Evolutionary conservation across 2,888 invertebrate genomes (phyloP), one percentile per base, ranked within the genome.

Genomic region (Mesorhabditis belari): DNA sequence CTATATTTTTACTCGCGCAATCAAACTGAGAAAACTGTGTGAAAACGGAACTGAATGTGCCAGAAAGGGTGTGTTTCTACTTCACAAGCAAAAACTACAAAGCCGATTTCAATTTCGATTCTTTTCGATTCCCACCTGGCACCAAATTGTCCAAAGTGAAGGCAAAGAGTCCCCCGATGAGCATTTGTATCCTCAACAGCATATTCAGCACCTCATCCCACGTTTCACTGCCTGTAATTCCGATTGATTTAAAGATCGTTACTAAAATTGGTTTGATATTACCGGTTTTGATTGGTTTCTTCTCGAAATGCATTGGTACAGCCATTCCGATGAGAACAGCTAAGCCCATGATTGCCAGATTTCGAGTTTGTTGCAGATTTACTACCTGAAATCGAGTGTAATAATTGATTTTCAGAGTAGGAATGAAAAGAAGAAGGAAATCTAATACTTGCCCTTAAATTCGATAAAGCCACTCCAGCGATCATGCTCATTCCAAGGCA

Each of bases 141-240:
- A 61, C 57, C n/a, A 50, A 49, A 29, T 84, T 84, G 66, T 84
- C 84, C 44, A 84, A 71, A 35, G 84, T 62, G 61, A 83, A 83
- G 0, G 83, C 84, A 5, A 81, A 53, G 1, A 81, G 53, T 2
- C 84, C 84, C 4, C 83, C 84, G 5, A 84, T 81, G 65, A 84
- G 66, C 79, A 80, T 78, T 62, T 72, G 64, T 52, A 77, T 78
- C 28, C 65, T 67, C 5, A 80, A 62, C 55, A 78, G 64, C 66
- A 76, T 75, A 57, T 74, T 74, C 26, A 79, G 56, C 35, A 74
- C 63, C 24, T 70, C 58, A 58, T 80, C 74, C 65, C n/a, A 59
- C 29, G 50, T 62, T 54, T 29, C 66, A 62, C 50, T 63, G 21
- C 66, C 35, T n/a, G 50, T n/a, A n/a, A n/a, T n/a, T n/a, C n/a